Conservation (phyloP, 2,113 vertebrate species). For the Lophochroa leadbeateri region DNA sequence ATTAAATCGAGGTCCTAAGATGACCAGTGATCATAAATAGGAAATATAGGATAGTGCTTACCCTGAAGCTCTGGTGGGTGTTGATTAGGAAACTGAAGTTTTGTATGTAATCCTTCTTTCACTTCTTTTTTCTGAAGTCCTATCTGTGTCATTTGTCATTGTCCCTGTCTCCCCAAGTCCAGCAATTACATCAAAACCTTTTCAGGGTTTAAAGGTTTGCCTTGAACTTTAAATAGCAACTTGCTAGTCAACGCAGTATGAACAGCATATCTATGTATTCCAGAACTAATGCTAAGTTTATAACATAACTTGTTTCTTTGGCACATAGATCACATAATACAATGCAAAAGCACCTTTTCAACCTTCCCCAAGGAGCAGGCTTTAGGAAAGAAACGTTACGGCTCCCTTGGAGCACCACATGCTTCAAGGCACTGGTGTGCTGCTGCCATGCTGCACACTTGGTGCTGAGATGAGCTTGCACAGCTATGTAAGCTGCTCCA, state of each 20-base stretch:
- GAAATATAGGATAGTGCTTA: neutral
- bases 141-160: rapidly evolving
- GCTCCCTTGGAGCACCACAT: neutral
- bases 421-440: rapidly evolving
- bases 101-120: neutral
- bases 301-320: neutral
- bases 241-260: conserved; percentile 6
- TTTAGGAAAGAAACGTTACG: neutral
- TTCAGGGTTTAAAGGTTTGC: conserved; percentile 2
- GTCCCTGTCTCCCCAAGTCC: rapidly evolving
- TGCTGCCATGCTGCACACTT: neutral
- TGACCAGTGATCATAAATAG: neutral
- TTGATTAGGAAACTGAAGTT: neutral
- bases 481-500: neutral
- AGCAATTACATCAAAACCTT: neutral
- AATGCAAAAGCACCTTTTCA: neutral
- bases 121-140: neutral
- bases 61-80: neutral
- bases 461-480: neutral
- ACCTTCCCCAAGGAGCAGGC: neutral
- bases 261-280: neutral
- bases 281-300: neutral
- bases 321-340: neutral
- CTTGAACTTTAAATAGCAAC: conserved; percentile 18
- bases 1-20: neutral